Conservation (phyloP, 2,113 vertebrate species). For the Psittacara wagleri region DNA sequence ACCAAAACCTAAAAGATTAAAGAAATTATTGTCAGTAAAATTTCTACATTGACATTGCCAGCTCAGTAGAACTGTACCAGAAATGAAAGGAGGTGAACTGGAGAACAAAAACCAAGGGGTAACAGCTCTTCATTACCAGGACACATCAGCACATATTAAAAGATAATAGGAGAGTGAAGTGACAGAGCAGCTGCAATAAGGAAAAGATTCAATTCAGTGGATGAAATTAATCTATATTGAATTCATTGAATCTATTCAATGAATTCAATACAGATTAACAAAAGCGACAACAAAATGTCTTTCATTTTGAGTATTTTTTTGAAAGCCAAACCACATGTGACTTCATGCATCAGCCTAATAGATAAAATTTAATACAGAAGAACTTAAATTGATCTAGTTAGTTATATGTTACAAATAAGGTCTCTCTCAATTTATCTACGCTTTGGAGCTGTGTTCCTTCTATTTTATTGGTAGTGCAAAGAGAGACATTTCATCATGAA, state of each 20-base stretch:
- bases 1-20: neutral
- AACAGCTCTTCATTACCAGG: neutral
- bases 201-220: neutral
- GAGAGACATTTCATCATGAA: neutral
- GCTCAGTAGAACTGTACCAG: neutral
- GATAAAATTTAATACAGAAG: neutral
- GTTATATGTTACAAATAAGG: neutral
- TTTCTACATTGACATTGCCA: neutral
- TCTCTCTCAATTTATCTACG: neutral
- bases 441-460: neutral
- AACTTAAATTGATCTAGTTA: neutral
- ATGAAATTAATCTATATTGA: neutral
- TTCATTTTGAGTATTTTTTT: neutral
- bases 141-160: neutral
- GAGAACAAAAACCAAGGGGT: fast-evolving
- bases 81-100: neutral
- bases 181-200: neutral
- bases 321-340: neutral
- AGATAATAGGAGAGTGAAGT: neutral
- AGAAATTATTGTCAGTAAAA: neutral
- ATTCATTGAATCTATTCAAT: neutral
- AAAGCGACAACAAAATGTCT: neutral
- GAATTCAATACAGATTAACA: neutral
- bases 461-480: neutral
- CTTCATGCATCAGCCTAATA: neutral